Evolutionary conservation across 2,888 invertebrate genomes (phyloP), one percentile per base, ranked within the genome.

Genomic region (Halictus quadricinctus): DNA sequence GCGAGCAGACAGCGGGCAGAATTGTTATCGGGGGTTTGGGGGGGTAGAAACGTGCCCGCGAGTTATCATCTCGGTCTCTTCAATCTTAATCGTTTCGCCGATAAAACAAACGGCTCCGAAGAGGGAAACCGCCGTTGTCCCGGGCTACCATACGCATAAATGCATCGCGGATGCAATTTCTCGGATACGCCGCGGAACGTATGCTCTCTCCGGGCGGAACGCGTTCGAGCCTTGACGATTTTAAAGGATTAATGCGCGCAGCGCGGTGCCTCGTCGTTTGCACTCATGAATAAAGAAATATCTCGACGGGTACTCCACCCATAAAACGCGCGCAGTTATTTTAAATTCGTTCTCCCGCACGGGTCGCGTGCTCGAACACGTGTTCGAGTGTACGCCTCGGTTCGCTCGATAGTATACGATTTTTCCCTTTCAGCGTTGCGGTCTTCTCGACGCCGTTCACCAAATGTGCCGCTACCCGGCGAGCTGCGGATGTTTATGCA

Each of bases 311-410:
- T 69, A 72, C 86, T 80, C 72, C 79, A 64, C 74, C 85, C 87
- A 85, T 86, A 83, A 83, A 86, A 85, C 81, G 78, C 83, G 76
- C 83, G 83, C 81, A 79, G 84, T 88, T 88, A 88, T 85, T 88
- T 88, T 86, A 81, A 87, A 83, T 87, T 86, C 81, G 87, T 81
- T 83, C 83, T 80, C 87, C 80, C 83, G 73, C 81, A 84, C 84
- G 82, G 76, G 81, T 87, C 78, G 84, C 76, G 80, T 82, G 76
- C 75, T 75, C 81, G 75, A 76, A 86, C 86, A 85, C 87, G 84
- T 86, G 82, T 88, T 64, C 69, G 25, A 76, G 72, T 76, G 50
- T 69, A 76, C 58, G 54, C 78, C 36, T 48, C 70, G 64, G 64
- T 81, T 81, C 79, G 46, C 41, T 60, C 58, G 64, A 64, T 76